Evolutionary conservation across 2,113 vertebrate species (phyloP).

Genomic region (Rhynchomys soricoides): DNA sequence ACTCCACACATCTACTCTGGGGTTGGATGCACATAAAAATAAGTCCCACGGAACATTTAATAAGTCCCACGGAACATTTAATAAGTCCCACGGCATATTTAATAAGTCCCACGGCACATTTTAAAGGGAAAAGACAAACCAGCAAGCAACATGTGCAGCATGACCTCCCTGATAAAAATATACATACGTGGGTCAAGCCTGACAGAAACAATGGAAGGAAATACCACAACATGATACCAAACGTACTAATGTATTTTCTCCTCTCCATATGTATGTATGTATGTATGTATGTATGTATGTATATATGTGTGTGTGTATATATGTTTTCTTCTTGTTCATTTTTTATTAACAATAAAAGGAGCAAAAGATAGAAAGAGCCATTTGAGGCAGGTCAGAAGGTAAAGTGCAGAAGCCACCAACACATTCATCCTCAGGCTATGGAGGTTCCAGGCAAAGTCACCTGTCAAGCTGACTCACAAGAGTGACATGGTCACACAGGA

Average conservation of each 20-base stretch:
- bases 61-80: background rate
- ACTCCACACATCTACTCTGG: background rate
- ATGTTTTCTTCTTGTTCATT: background rate
- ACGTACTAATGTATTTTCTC: background rate
- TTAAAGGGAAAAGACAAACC: conserved; percentile 44
- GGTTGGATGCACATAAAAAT: background rate
- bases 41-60: background rate
- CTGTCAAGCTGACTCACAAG: background rate
- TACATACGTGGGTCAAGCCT: conserved; percentile 48
- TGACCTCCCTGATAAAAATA: conserved; percentile 61
- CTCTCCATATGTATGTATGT: background rate
- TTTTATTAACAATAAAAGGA: background rate
- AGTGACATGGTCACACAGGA: rapidly evolving
- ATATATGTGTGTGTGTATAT: background rate
- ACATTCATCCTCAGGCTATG: rapidly evolving
- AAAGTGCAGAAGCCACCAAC: background rate
- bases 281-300: background rate
- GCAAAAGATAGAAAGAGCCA: background rate
- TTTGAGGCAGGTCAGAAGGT: background rate
- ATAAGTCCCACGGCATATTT: background rate
- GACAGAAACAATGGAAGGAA: conserved; percentile 67
- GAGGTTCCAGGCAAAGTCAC: background rate
- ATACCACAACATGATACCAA: conserved; percentile 55
- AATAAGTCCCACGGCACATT: background rate
- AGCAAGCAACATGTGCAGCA: background rate